Conservation (phyloP, 2,888 invertebrate genomes). For the Drosophila borborema region DNA sequence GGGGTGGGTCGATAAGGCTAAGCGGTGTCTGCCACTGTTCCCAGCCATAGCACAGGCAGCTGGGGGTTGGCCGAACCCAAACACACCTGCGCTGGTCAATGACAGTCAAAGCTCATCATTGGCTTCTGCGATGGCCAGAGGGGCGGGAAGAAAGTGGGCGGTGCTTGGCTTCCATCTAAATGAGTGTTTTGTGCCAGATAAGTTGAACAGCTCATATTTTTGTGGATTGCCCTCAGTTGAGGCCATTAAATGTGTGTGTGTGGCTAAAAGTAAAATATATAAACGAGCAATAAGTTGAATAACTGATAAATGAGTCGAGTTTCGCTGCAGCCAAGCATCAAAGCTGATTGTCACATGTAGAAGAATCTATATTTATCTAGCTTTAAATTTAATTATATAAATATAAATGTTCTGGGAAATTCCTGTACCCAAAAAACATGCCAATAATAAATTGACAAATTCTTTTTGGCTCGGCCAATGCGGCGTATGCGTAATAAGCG, state of each 20-base stretch:
- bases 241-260: slow-evolving; percentile 46
- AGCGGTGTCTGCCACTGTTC: slow-evolving; percentile 62
- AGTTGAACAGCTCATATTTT: slow-evolving; percentile 56
- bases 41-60: slow-evolving; percentile 8
- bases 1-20: slow-evolving; percentile 64
- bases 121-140: slow-evolving; percentile 5
- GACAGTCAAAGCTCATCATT: slow-evolving; percentile 75
- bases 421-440: slow-evolving; percentile 15
- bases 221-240: slow-evolving; percentile 48
- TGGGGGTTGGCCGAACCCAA: slow-evolving; percentile 10
- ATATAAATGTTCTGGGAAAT: neutral
- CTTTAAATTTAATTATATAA: neutral
- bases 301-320: slow-evolving; percentile 22
- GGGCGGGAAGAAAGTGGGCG: slow-evolving; percentile 12
- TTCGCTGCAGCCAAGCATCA: neutral
- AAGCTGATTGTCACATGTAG: neutral
- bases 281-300: slow-evolving; percentile 24
- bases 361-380: neutral
- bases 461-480: slow-evolving; percentile 17
- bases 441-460: slow-evolving; percentile 37
- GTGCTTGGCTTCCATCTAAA: slow-evolving; percentile 57
- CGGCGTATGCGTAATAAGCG: slow-evolving; percentile 47
- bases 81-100: slow-evolving; percentile 78
- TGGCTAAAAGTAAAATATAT: slow-evolving; percentile 27
- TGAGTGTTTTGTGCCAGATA: slow-evolving; percentile 74